phyloP scores from a whole-genome alignment of 1,140 invertebrate species.

The Radopholus similis region DNA sequence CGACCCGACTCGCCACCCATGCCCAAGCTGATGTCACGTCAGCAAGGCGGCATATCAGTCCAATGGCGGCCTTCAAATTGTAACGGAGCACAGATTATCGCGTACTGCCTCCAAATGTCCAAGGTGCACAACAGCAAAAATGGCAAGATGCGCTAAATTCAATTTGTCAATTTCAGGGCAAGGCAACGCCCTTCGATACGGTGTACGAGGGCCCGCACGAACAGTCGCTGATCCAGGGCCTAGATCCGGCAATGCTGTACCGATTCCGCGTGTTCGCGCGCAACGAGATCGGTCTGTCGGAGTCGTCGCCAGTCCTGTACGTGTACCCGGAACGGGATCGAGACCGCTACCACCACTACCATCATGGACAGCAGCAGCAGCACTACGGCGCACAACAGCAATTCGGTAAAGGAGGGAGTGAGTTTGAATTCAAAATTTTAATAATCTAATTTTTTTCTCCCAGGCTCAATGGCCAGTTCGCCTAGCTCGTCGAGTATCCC shows the following conservation, averaged over 20 bases:
- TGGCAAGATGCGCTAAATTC: not conserved
- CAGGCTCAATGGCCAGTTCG: not conserved
- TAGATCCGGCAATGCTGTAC: conserved; percentile 41
- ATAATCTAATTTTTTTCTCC: not conserved
- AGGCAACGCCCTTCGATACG: conserved; percentile 30
- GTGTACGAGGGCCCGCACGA: conserved; percentile 42
- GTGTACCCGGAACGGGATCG: conserved; percentile 9
- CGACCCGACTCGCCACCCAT: conserved; percentile 39
- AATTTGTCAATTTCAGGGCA: conserved; percentile 34
- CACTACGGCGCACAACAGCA: not conserved
- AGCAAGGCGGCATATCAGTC: conserved; percentile 25
- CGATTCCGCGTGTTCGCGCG: conserved; percentile 43
- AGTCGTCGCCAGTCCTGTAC: conserved; percentile 17
- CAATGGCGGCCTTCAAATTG: conserved; percentile 33
- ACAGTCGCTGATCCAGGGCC: conserved; percentile 26
- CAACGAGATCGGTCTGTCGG: conserved; percentile 48
- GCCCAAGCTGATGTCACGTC: conserved; percentile 26
- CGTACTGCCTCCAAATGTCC: conserved; percentile 40
- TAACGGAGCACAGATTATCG: conserved; percentile 38
- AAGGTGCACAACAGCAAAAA: conserved; percentile 34
- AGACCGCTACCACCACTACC: conserved; percentile 2
- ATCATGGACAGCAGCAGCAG: not conserved
- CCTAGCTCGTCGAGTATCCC: not conserved
- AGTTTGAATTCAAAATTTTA: not conserved
- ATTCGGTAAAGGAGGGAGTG: not conserved